Evolutionary conservation across 2,113 vertebrate species (phyloP), one percentile per base, ranked within the genome.

Genomic region (Crocuta crocuta): DNA sequence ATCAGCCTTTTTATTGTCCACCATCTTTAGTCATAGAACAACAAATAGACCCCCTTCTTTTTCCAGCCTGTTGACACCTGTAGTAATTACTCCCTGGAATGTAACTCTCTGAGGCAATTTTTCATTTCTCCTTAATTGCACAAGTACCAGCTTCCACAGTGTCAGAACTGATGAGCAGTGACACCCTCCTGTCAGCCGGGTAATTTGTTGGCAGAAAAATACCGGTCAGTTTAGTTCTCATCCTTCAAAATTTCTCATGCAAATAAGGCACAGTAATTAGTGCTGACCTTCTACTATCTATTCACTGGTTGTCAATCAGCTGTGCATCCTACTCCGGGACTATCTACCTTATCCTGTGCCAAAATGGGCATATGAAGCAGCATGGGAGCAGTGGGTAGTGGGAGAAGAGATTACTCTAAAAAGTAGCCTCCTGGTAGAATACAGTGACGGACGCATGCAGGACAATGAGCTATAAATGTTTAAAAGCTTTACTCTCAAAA

Each of bases 251-350:
- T 91, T 95, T 71, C 85, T 97, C 90, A 98, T 98, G 98, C 97
- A 99, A 98, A 99, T 33, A 39, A 98, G 73, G 89, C 9, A 91
- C 35, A 93, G 88, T 96, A 98, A 98, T 99, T 98, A 99, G 96
- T 83, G 21, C 71, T 98, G 98, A 98, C 98, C 98, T 99, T 98
- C 94, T 58, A 79, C 86, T 97, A 91, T 97, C 39, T 39, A 39
- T 39, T 39, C 92, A 89, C 80, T 63, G 82, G 61, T 91, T 99
- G 97, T 95, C 97, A 97, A 35, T 97, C 98, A 98, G 86, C 71
- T 9, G 11, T 15, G 50, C 45, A 12, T 70, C 79, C 11, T 63
- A 10, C 70, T 97, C 89, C 1, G 91, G 87, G 83, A 84, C 48
- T 71, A 35, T 11, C 45, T 50, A n/a, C 26, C 50, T 89, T 80